phyloP scores from a whole-genome alignment of 2,888 invertebrate genomes.

The Elysia crispata region DNA sequence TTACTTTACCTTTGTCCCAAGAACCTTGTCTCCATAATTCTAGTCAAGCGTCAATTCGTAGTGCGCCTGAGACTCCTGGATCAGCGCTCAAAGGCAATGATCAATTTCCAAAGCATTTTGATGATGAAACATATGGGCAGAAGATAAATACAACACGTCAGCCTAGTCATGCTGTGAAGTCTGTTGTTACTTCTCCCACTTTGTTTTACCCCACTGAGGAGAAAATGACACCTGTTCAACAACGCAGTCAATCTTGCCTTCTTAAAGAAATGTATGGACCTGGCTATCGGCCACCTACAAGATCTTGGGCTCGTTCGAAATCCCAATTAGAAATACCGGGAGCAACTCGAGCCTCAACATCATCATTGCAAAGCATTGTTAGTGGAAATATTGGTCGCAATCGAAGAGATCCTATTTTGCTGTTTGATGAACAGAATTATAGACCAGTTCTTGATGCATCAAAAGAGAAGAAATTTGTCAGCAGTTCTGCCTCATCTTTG shows the following conservation, averaged over 20 bases:
- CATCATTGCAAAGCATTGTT: neutral
- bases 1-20: too few species aligned
- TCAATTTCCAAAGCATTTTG: too few species aligned
- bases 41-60: neutral
- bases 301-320: neutral
- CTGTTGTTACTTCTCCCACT: neutral
- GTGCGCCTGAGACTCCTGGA: too few species aligned
- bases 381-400: too few species aligned
- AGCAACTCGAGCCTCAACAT: constrained; percentile 19
- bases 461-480: constrained; percentile 23
- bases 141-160: too few species aligned
- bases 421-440: constrained; percentile 25
- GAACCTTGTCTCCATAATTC: neutral
- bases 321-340: neutral
- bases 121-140: too few species aligned
- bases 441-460: constrained; percentile 51
- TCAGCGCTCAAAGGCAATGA: too few species aligned
- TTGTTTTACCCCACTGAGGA: neutral
- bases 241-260: too few species aligned
- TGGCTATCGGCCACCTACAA: constrained; percentile 7
- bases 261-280: constrained; percentile 20
- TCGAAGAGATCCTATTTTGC: neutral
- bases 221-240: neutral
- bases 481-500: constrained; percentile 2
- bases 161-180: constrained; percentile 5